These are phyloP conservation scores for Turritopsis dohrnii DNA, from an alignment of 30 jellyfish, hydroid and myxozoan species.

Conservation along the genomic window DNA sequence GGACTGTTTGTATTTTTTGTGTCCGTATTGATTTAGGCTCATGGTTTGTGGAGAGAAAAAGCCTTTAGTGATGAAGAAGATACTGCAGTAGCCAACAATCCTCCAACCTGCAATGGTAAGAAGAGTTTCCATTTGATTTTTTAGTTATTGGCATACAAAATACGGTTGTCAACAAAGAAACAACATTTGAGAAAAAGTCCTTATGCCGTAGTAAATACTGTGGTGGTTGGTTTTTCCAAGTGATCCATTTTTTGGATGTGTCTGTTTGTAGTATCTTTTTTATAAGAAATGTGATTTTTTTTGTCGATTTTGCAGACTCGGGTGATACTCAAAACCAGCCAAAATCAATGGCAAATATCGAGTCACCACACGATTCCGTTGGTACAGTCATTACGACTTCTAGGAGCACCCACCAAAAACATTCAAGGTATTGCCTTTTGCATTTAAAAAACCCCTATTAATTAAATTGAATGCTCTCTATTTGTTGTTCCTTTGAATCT, in stretches of 20 bases:
- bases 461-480: no score
- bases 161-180: no score
- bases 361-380: not conserved
- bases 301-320: not conserved
- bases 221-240: not conserved
- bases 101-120: not conserved
- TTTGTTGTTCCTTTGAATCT: no score
- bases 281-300: conserved; percentile 2
- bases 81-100: not conserved
- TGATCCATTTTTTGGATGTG: no score
- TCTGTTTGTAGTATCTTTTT: not conserved
- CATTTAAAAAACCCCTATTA: no score
- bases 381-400: not conserved
- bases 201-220: no score
- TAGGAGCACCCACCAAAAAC: not conserved
- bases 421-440: not conserved
- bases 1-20: not conserved
- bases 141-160: no score
- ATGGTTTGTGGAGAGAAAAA: conserved; percentile 95
- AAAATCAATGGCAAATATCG: not conserved
- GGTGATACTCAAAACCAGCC: not conserved
- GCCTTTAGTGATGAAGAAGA: conserved; percentile 89
- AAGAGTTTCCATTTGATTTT: not conserved
- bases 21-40: conserved; percentile 43
- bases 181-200: no score